Evolutionary conservation across 2,888 invertebrate genomes (phyloP).

Genomic region (Brachyptera putata): DNA sequence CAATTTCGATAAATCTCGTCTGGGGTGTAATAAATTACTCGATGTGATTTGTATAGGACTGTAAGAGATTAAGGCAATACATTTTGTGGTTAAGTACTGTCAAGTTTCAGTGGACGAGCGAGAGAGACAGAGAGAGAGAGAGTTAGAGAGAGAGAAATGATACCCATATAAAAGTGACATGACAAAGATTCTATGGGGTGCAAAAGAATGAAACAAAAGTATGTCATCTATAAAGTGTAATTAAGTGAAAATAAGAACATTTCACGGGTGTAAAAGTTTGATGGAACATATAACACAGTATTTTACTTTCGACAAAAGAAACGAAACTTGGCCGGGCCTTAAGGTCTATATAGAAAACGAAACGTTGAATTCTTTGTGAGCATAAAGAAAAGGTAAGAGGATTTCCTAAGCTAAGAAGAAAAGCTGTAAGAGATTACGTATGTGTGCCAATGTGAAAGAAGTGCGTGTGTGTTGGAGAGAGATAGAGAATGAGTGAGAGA

Average conservation of each 20-base stretch:
- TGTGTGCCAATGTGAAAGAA: not conserved
- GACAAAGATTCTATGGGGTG: not conserved
- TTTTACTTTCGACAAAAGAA: not conserved
- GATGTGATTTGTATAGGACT: conserved; percentile 1
- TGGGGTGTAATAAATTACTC: not conserved
- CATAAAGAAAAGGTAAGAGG: conserved; percentile 9
- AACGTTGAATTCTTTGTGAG: conserved; percentile 1
- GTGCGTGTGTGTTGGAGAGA: not conserved
- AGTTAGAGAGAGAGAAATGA: too few relatives aligned
- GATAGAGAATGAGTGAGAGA: too few relatives aligned
- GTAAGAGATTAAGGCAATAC: conserved; percentile 8
- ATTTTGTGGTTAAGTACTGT: not conserved
- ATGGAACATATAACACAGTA: not conserved
- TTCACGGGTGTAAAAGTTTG: not conserved
- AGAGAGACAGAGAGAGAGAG: too few relatives aligned
- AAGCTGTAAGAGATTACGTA: conserved; percentile 6
- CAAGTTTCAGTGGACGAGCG: too few relatives aligned
- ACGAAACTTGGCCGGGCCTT: not conserved
- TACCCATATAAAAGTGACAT: conserved; percentile 7
- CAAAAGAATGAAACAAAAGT: too few relatives aligned
- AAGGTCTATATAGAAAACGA: not conserved
- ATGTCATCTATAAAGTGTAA: not conserved
- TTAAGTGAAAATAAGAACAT: conserved; percentile 3
- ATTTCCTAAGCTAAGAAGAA: conserved; percentile 4
- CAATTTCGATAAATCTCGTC: not conserved